Percentiles rank a stretch among this genome's conserved stretches.
These are phyloP conservation scores for Gymnocephalus cernua DNA, from an alignment of 2,113 vertebrate genomes.

Conservation along the genomic window DNA sequence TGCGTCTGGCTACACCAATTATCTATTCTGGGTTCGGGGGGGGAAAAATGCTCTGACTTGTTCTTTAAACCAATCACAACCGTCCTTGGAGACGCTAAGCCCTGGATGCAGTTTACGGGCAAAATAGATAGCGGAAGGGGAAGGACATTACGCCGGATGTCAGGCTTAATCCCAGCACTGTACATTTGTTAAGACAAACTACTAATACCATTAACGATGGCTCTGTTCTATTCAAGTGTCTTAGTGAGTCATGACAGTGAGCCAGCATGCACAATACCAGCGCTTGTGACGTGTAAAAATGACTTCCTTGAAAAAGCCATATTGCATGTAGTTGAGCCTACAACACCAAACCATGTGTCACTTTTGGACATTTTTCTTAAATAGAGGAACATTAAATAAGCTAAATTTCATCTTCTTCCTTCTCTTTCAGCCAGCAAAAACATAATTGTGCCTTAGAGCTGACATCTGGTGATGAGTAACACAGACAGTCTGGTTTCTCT, in stretches of 20 bases:
- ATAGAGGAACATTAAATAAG: neutral
- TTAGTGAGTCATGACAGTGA: neutral
- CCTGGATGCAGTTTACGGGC: too few species aligned
- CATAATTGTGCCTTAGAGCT: neutral
- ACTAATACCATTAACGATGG: neutral
- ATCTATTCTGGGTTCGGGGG: too few species aligned
- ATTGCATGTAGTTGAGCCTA: neutral
- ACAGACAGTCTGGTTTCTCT: constrained; percentile 3
- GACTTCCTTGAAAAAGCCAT: neutral
- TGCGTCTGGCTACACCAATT: too few species aligned
- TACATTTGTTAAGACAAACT: too few species aligned
- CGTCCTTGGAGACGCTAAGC: too few species aligned
- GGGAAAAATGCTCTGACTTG: too few species aligned
- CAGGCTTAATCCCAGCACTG: too few species aligned
- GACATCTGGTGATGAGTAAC: neutral
- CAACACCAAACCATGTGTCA: neutral
- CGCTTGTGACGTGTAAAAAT: neutral
- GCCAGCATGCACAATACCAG: neutral
- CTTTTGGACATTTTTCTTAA: neutral
- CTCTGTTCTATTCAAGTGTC: neutral
- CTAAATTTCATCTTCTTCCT: neutral
- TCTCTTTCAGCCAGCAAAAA: neutral
- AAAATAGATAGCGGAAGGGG: too few species aligned
- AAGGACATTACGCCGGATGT: too few species aligned
- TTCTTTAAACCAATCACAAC: too few species aligned